Conservation (phyloP, 2,797 vertebrate genomes). For the Petrocephalus sullivani region DNA sequence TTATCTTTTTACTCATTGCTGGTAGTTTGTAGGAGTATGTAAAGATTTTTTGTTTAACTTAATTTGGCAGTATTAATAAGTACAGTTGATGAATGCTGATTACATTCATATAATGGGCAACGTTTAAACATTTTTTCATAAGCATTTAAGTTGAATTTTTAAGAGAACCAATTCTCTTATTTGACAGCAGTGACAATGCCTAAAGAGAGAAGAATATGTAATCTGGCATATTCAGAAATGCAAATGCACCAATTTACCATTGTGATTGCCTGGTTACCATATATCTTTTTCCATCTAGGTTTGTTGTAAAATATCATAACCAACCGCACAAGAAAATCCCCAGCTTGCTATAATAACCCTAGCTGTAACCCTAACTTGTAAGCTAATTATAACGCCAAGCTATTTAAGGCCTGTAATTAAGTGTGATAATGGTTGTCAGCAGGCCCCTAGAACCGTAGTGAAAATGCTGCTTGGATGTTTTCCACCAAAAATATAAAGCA, state of each 20-base stretch:
- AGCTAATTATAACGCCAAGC: background rate
- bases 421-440: background rate
- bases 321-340: background rate
- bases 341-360: background rate
- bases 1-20: background rate
- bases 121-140: background rate
- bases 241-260: background rate
- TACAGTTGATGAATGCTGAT: background rate
- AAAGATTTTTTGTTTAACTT: background rate
- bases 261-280: background rate
- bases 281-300: background rate
- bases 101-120: background rate
- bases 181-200: background rate
- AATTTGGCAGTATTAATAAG: background rate
- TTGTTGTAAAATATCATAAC: background rate
- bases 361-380: background rate
- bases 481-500: background rate
- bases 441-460: background rate
- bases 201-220: background rate
- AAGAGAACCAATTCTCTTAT: background rate
- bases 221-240: background rate
- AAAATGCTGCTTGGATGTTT: conserved; percentile 3
- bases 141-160: background rate
- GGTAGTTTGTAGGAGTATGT: background rate
- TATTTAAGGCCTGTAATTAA: background rate